Conservation (phyloP, 2,888 invertebrate genomes). For the Philonicus albiceps region DNA sequence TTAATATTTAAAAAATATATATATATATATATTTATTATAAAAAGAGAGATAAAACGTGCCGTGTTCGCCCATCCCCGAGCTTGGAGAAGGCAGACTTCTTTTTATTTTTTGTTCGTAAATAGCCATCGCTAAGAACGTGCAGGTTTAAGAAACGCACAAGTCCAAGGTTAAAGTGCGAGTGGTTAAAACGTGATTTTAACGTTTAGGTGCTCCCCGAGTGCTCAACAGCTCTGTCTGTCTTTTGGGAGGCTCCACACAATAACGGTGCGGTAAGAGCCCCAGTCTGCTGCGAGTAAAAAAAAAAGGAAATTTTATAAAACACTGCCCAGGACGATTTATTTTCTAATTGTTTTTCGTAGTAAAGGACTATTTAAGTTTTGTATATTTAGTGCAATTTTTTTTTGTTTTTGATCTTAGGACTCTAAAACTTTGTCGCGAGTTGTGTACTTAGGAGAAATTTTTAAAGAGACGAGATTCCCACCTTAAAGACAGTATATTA, state of each 20-base stretch:
- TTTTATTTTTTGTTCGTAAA: background rate
- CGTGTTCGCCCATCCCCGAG: background rate
- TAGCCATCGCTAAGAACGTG: background rate
- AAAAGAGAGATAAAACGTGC: background rate
- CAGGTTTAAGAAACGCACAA: conserved; percentile 14
- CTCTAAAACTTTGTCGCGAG: background rate
- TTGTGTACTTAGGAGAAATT: background rate
- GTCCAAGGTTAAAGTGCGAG: conserved; percentile 11
- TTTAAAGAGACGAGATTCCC: background rate
- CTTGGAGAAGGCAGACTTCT: background rate
- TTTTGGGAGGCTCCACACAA: background rate
- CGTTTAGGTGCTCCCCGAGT: background rate
- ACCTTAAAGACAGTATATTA: background rate
- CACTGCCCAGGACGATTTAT: background rate
- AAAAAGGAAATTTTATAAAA: background rate
- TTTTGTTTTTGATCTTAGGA: background rate
- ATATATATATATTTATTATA: background rate
- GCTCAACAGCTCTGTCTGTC: background rate
- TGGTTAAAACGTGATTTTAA: conserved; percentile 24
- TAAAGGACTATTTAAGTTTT: background rate
- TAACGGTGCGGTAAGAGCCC: background rate
- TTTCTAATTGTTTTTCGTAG: background rate
- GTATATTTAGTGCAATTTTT: background rate
- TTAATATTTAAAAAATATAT: background rate
- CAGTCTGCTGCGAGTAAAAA: background rate